Evolutionary conservation across 2,113 vertebrate genomes (phyloP).

Genomic region (Malurus melanocephalus): DNA sequence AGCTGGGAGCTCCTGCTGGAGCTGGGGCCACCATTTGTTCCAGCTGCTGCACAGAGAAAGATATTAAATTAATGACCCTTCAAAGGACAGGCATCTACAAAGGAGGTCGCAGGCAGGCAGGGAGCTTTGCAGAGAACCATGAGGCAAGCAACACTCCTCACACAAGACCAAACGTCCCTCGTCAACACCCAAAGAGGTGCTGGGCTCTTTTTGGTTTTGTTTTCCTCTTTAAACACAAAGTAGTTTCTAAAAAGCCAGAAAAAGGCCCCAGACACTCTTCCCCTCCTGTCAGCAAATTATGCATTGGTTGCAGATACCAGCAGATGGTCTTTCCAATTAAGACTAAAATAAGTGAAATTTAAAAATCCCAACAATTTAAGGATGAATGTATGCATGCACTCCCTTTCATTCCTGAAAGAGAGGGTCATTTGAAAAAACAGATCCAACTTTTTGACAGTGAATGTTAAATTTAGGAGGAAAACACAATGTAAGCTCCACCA

Average conservation of each 20-base stretch:
- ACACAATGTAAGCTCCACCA: background rate
- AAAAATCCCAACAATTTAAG: background rate
- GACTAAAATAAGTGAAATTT: background rate
- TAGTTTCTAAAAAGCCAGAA: background rate
- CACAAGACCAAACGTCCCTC: rapidly evolving
- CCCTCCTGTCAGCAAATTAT: background rate
- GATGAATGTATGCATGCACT: background rate
- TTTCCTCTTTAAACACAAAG: background rate
- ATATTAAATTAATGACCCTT: constrained; percentile 36
- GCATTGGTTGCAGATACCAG: background rate
- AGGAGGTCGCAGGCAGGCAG: background rate
- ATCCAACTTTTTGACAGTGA: background rate
- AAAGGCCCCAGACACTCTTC: background rate
- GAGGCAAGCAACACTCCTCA: background rate
- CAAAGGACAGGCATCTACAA: background rate
- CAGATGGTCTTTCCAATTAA: background rate
- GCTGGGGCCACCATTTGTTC: constrained; percentile 39
- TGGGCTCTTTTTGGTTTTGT: background rate
- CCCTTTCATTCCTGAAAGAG: background rate
- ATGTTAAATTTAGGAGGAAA: background rate
- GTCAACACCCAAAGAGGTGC: background rate
- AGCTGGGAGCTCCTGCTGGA: background rate
- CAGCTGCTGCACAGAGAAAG: constrained; percentile 37
- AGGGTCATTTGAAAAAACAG: background rate
- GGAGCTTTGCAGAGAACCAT: background rate